Base-by-base conservation (phyloP, 2,888 invertebrate genomes). In the Theretra japonica region DNA sequence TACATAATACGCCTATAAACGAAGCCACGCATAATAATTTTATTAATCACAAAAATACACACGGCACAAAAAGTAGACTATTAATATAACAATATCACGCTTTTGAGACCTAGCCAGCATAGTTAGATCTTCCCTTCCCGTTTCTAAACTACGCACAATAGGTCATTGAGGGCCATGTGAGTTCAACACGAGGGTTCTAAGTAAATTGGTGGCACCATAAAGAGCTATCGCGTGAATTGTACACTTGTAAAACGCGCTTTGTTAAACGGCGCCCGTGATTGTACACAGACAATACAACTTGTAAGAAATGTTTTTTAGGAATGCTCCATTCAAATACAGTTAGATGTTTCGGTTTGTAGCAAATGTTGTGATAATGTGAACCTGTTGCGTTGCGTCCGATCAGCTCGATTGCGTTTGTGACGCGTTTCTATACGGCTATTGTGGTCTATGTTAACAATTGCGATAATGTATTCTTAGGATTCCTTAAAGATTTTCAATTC, bases 241-340 rank as follows among this genome's bases (percentile, higher is more conserved):
- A 93, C 94, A 94, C 94, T 94, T 94, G 94, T 94, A 93, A 60
- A 85, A 89, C 85, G 85, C 82, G 88, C 90, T 90, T 94, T 94
- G 94, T 94, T 91, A 90, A 82, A 80, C 84, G 92, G 90, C 92
- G 94, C 91, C 87, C 90, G 92, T 88, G 90, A 92, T 93, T 94
- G 93, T 93, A 76, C 77, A 86, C 92, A 93, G 89, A 94, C 94
- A 94, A 94, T 94, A 88, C 88, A 90, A 92, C 90, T 93, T 93
- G 93, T 90, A 93, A 94, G 94, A 89, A 93, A 91, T 88, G 91
- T 92, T 94, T 94, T 94, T 94, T 94, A 93, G 92, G 87, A 92
- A 91, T 92, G 82, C 88, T 82, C 87, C 92, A 94, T 94, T 94
- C 93, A 94, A 90, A 89, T 89, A 87, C 87, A 88, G 87, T 91